Conservation (phyloP, 2,888 invertebrate genomes). For the Thereva unica region DNA sequence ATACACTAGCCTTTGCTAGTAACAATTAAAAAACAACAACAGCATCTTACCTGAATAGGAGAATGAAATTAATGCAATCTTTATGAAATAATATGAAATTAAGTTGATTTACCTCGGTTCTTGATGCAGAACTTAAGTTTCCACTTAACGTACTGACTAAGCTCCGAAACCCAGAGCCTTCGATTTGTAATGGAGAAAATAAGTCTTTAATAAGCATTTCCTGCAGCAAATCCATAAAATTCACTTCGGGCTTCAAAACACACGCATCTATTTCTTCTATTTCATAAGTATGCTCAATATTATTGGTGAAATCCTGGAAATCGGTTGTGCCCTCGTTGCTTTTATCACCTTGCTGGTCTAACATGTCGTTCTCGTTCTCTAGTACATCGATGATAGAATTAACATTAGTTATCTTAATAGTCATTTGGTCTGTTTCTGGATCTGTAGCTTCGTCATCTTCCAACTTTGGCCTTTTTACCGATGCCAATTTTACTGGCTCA, state of each 20-base stretch:
- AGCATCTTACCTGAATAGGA: too few species aligned
- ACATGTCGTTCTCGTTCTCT: constrained; percentile 5
- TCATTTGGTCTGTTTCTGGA: too few species aligned
- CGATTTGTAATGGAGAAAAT: constrained; percentile 43
- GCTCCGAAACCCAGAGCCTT: constrained; percentile 45
- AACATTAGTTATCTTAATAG: constrained; percentile 9
- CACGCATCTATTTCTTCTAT: constrained; percentile 21
- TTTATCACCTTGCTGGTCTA: constrained; percentile 2
- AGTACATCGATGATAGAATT: constrained; percentile 26
- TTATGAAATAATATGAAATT: too few species aligned
- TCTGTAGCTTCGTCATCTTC: too few species aligned
- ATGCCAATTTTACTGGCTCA: background rate
- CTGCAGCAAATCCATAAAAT: constrained; percentile 40
- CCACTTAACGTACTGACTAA: constrained; percentile 38
- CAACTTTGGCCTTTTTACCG: too few species aligned
- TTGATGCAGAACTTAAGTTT: constrained; percentile 28
- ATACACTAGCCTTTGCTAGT: too few species aligned
- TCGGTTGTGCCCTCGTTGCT: background rate
- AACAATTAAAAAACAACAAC: too few species aligned
- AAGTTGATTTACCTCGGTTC: constrained; percentile 37
- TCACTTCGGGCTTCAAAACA: constrained; percentile 3
- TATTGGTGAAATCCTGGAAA: constrained; percentile 15
- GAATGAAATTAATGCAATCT: too few species aligned
- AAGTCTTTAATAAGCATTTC: constrained; percentile 48
- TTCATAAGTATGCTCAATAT: constrained; percentile 13